Percentiles rank a stretch among this genome's conserved stretches.
Conservation (phyloP, 2,888 invertebrate species). For the Saturnia pavonia region DNA sequence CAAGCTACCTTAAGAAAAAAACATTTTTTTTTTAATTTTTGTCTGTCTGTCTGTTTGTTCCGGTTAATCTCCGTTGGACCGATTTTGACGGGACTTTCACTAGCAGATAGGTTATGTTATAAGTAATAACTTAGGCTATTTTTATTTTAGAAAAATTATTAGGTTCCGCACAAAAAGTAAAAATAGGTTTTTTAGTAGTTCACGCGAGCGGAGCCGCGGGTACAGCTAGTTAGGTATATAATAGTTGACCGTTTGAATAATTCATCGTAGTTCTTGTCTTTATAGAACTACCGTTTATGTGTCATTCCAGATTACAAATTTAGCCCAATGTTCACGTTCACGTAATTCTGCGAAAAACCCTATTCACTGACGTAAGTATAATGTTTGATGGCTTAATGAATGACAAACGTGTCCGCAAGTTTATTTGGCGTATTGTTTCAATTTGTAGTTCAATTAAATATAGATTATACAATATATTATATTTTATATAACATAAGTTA, state of each 20-base stretch:
- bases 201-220: too few species aligned
- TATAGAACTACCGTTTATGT: background rate
- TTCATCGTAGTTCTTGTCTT: background rate
- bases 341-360: slow-evolving; percentile 1
- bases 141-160: too few species aligned
- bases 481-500: background rate
- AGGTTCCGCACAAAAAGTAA: too few species aligned
- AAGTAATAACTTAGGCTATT: too few species aligned
- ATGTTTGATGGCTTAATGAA: slow-evolving; percentile 10
- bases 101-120: too few species aligned
- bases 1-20: too few species aligned
- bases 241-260: background rate
- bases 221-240: too few species aligned
- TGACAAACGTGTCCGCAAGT: background rate
- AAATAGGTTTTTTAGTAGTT: too few species aligned
- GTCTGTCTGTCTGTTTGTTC: too few species aligned
- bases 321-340: background rate
- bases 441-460: background rate
- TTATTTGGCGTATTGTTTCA: background rate
- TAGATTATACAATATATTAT: background rate
- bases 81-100: too few species aligned
- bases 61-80: too few species aligned
- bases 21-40: too few species aligned
- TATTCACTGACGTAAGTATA: background rate
- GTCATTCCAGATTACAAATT: background rate